Conservation (phyloP, 2,888 invertebrate genomes). For the Nasonovia ribisnigri region DNA sequence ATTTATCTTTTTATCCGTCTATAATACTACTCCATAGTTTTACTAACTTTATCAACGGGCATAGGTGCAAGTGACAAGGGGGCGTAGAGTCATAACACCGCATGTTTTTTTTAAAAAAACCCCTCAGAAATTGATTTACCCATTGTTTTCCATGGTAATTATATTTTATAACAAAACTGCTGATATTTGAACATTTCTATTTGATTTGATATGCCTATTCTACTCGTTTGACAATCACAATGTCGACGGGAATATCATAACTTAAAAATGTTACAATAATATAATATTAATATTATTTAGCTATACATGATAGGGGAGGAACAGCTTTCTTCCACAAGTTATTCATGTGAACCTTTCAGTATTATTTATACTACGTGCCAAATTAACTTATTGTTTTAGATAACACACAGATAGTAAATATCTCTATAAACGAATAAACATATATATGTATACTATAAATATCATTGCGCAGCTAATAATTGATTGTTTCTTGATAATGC, state of each 20-base stretch:
- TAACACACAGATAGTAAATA: no score
- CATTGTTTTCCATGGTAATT: neutral
- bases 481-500: neutral
- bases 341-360: no score
- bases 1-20: neutral
- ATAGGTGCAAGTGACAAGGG: neutral
- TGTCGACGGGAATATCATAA: neutral
- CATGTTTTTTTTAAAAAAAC: neutral
- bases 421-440: no score
- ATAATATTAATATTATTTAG: no score
- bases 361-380: no score
- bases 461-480: no score
- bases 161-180: neutral
- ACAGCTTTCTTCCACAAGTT: no score
- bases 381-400: no score
- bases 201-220: neutral
- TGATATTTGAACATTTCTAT: neutral
- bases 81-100: neutral
- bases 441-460: no score
- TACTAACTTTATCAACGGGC: neutral
- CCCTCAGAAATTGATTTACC: neutral
- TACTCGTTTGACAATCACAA: no score
- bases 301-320: no score
- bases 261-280: neutral
- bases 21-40: constrained; percentile 2